phyloP scores from a whole-genome alignment of 2,113 vertebrate genomes.

The Peromyscus leucopus region DNA sequence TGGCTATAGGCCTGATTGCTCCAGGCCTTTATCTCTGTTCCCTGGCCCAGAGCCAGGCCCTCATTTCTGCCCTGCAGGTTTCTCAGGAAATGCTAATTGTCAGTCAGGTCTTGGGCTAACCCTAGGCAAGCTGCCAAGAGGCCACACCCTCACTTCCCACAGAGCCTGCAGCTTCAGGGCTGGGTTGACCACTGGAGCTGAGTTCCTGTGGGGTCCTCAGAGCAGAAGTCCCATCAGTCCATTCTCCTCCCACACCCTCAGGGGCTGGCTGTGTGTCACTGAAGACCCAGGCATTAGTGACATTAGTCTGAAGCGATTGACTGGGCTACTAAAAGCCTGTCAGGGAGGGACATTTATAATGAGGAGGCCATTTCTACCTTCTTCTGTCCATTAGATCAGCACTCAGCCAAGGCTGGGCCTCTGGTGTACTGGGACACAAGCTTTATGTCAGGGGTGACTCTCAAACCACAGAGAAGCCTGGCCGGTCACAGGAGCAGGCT shows the following conservation, averaged over 20 bases:
- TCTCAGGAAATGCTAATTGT: background rate
- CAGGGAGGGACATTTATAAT: background rate
- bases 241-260: background rate
- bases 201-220: background rate
- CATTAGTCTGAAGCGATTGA: conserved; percentile 37
- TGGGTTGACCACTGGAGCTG: background rate
- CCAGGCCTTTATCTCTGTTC: conserved; percentile 45
- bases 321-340: conserved; percentile 26
- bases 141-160: background rate
- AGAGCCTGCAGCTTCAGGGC: background rate
- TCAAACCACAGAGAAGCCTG: background rate
- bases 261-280: background rate
- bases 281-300: background rate
- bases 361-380: background rate
- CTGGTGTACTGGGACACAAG: background rate
- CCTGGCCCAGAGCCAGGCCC: conserved; percentile 31
- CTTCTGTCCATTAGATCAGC: background rate
- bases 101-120: conserved; percentile 4
- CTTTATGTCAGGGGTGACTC: background rate
- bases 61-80: background rate
- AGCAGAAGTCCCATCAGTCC: background rate
- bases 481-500: background rate
- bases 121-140: background rate
- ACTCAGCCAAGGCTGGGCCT: background rate
- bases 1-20: background rate